Conservation (phyloP, 2,888 invertebrate species). For the Opisthograptis luteolata region DNA sequence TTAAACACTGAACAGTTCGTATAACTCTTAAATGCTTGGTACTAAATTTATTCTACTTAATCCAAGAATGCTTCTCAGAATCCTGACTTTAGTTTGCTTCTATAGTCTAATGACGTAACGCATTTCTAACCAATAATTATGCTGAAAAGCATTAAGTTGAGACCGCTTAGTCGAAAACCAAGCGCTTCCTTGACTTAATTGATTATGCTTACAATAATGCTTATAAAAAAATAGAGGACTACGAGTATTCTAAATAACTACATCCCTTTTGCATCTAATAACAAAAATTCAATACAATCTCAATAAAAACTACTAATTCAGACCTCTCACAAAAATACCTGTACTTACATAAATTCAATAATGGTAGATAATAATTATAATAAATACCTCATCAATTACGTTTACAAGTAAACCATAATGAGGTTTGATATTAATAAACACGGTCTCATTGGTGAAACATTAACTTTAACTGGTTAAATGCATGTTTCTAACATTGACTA, state of each 20-base stretch:
- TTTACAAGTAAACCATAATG: too few species aligned
- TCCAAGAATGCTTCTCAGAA: conserved; percentile 67
- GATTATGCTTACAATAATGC: conserved; percentile 8
- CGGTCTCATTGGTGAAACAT: neutral
- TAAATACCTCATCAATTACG: too few species aligned
- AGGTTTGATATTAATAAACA: too few species aligned
- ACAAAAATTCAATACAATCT: too few species aligned
- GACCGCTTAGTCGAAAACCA: conserved; percentile 18
- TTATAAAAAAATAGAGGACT: too few species aligned
- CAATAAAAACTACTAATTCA: too few species aligned
- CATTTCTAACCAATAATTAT: conserved; percentile 13
- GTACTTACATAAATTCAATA: too few species aligned
- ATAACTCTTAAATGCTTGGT: conserved; percentile 49
- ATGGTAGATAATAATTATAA: too few species aligned
- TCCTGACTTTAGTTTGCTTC: conserved; percentile 52
- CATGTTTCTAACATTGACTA: conserved; percentile 1
- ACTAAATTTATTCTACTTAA: conserved; percentile 40
- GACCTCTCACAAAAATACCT: too few species aligned
- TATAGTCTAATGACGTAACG: conserved; percentile 24
- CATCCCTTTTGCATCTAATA: too few species aligned
- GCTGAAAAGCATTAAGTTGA: conserved; percentile 11
- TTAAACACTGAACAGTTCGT: conserved; percentile 11
- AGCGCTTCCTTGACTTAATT: conserved; percentile 5
- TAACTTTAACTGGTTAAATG: neutral
- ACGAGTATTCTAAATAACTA: too few species aligned